These are phyloP conservation scores for Zosterops pallidus DNA, from an alignment of 2,113 vertebrate genomes.

Conservation along the genomic window DNA sequence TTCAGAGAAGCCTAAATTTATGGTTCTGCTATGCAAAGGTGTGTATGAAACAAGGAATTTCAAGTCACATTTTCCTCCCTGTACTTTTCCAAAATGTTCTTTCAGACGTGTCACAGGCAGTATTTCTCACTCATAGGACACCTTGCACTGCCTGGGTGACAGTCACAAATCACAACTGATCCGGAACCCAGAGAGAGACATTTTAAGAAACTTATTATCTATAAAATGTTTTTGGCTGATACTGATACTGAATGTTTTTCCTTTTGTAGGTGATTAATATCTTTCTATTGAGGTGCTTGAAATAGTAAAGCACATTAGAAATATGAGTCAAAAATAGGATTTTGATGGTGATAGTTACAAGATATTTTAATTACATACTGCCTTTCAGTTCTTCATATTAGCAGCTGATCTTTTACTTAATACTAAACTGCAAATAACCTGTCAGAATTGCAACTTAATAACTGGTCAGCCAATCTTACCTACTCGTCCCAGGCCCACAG, in stretches of 20 bases:
- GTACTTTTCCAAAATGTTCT: not conserved
- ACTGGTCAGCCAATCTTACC: not conserved
- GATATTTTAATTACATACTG: not conserved
- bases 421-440: not conserved
- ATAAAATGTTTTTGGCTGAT: not conserved
- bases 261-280: not conserved
- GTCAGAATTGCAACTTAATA: not conserved
- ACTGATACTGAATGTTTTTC: not conserved
- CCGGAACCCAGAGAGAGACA: not conserved
- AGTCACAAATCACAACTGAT: not conserved
- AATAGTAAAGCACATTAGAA: not conserved
- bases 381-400: not conserved
- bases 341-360: not conserved
- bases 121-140: not conserved
- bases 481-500: not conserved
- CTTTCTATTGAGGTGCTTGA: not conserved
- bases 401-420: not conserved
- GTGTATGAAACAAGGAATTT: not conserved
- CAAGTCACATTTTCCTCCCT: not conserved
- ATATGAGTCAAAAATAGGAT: not conserved
- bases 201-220: not conserved
- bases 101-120: not conserved
- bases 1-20: not conserved
- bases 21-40: not conserved
- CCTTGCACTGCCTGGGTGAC: not conserved